Base-by-base conservation (phyloP, 2,888 invertebrate species). In the Rhagium mordax region DNA sequence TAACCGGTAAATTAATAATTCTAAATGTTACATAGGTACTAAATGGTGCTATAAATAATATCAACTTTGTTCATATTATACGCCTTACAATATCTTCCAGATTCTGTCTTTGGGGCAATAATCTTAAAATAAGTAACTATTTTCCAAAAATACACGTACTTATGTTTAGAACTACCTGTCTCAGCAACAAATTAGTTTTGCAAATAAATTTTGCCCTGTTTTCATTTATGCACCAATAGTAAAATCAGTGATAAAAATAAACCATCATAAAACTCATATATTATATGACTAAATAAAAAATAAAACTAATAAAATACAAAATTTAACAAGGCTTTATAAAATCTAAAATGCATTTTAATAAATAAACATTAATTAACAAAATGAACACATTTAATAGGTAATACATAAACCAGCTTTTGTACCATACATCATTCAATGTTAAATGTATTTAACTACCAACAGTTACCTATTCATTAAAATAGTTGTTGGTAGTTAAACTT, bases 211-310 rank as follows among this genome's bases (percentile, higher is more conserved):
- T n/a, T n/a, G n/a, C n/a, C n/a, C 1, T 7, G 13, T 20, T 15
- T 41, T 29, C 13, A 65, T 53, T 15, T 41, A 41, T n/a, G 51
- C 57, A 57, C 67, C 33, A 67, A 24, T 67, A 67, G 47, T 67
- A 47, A 65, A 65, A 41, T 57, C 15, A 47, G 24, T 47, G 16
- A 53, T 57, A 67, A 55, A 55, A 21, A 67, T n/a, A 67, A 57
- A 67, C 57, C 57, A 67, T 67, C 67, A 57, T 67, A 67, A 67
- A 66, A n/a, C 2, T 20, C 27, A 57, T 55, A n/a, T n/a, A n/a
- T 24, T 6, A 24, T 6, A 18, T 61, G 61, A 61, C 61, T 47
- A 47, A 61, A 61, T 21, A 41, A 41, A 24, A 24, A 24, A n/a
- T n/a, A 24, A 24, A 24, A 24, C 6, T 24, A 24, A 24, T 24